Percentiles rank a stretch among this genome's conserved stretches.
These are phyloP conservation scores for Mobula hypostoma DNA, from an alignment of 2,113 vertebrate species.

Conservation along the genomic window DNA sequence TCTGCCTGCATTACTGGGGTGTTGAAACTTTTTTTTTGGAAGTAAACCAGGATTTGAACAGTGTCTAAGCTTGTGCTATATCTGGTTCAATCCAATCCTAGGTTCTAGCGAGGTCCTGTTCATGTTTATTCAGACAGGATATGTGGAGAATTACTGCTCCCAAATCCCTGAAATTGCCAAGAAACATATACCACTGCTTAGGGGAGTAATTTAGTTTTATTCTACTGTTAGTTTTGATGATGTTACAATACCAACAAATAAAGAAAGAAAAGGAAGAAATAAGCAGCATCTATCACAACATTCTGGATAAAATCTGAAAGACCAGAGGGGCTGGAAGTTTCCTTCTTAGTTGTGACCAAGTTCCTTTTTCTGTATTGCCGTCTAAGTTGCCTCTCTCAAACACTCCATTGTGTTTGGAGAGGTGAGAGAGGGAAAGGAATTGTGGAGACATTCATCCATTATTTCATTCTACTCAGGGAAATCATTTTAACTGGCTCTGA, in stretches of 20 bases:
- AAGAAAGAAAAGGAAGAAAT: neutral
- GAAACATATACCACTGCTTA: neutral
- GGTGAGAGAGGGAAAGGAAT: neutral
- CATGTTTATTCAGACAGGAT: neutral
- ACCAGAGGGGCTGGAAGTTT: too few species aligned
- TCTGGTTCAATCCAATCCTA: neutral
- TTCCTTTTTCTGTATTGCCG: too few species aligned
- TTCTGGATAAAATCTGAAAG: too few species aligned
- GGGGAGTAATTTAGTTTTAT: neutral
- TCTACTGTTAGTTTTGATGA: too few species aligned
- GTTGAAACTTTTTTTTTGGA: neutral
- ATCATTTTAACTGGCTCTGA: neutral
- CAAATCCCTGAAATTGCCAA: neutral
- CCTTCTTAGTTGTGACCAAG: too few species aligned
- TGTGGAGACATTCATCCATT: neutral
- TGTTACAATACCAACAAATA: neutral
- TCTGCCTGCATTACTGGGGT: neutral
- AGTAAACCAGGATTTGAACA: neutral
- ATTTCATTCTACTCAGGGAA: neutral
- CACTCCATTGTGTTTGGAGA: neutral
- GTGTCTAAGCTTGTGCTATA: too few species aligned
- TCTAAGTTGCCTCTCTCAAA: too few species aligned
- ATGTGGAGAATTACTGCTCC: neutral
- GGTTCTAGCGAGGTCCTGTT: neutral
- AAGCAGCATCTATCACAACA: neutral